Conservation (phyloP, 2,113 vertebrate species). For the Nycticorax nycticorax region DNA sequence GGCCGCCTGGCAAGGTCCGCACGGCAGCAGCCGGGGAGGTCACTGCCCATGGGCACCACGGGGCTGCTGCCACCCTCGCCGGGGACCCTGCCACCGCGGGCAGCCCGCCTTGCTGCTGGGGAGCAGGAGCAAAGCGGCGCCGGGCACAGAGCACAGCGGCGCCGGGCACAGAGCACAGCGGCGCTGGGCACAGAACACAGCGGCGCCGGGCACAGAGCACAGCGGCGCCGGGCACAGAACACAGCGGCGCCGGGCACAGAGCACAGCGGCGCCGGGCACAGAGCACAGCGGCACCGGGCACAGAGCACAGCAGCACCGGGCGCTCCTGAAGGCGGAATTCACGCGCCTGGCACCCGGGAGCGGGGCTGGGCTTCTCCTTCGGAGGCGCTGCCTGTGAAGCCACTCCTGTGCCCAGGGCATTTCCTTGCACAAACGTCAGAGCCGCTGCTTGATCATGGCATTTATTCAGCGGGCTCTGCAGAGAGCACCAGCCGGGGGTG, state of each 20-base stretch:
- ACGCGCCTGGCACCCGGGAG: too few species aligned
- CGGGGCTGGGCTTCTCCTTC: accelerated
- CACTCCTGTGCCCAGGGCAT: neutral
- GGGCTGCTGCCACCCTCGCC: accelerated
- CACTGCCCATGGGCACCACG: accelerated
- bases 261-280: neutral
- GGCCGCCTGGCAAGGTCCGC: neutral
- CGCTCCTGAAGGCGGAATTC: neutral
- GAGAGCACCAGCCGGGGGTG: neutral
- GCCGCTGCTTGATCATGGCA: neutral
- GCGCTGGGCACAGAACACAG: neutral
- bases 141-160: neutral
- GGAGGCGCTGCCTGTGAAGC: neutral
- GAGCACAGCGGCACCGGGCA: neutral
- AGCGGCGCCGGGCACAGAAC: neutral
- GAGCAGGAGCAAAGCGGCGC: neutral
- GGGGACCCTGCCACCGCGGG: accelerated
- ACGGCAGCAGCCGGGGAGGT: neutral
- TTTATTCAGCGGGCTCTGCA: neutral
- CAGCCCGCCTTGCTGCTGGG: neutral
- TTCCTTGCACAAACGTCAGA: neutral
- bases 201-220: neutral
- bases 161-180: neutral
- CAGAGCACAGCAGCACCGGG: neutral
- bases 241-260: neutral